A percentile compares a stretch with the other conserved stretches of the same genome.
These are phyloP conservation scores for Acanthococcus lagerstroemiae DNA, from an alignment of 2,888 invertebrate genomes.

Conservation along the genomic window DNA sequence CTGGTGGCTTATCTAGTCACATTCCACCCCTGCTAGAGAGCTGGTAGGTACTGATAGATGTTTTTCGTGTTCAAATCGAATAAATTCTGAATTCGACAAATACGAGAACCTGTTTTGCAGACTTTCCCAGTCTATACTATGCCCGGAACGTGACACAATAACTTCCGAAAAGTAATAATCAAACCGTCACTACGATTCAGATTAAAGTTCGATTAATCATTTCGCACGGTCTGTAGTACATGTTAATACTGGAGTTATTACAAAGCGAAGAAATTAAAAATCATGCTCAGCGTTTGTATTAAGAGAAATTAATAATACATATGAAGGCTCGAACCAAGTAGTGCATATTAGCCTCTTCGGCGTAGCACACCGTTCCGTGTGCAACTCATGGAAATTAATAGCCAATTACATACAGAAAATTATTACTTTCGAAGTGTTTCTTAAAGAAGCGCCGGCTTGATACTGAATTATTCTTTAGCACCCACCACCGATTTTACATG, in stretches of 20 bases:
- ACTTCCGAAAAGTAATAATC: slow-evolving; percentile 11
- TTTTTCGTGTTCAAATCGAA: too few species aligned
- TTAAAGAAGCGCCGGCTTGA: slow-evolving; percentile 18
- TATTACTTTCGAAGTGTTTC: slow-evolving; percentile 18
- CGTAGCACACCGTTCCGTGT: neutral
- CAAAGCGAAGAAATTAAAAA: slow-evolving; percentile 22
- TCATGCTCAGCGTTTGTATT: slow-evolving; percentile 8
- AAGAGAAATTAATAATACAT: slow-evolving; percentile 14
- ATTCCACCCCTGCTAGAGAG: too few species aligned
- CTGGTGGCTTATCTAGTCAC: too few species aligned
- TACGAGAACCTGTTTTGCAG: neutral
- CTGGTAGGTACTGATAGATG: too few species aligned
- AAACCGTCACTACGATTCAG: neutral
- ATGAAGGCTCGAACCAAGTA: too few species aligned
- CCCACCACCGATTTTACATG: slow-evolving; percentile 20
- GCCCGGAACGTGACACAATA: slow-evolving; percentile 15
- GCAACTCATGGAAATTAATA: slow-evolving; percentile 27
- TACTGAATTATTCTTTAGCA: slow-evolving; percentile 9
- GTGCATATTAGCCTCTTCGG: slow-evolving; percentile 1
- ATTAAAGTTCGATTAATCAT: slow-evolving; percentile 25
- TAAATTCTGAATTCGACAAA: neutral
- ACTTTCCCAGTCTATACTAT: neutral
- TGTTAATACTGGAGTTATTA: slow-evolving; percentile 4
- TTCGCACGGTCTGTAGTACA: slow-evolving; percentile 7
- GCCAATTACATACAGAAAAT: slow-evolving; percentile 23